Conservation (phyloP, 2,797 vertebrate species). For the Siniperca undulata region DNA sequence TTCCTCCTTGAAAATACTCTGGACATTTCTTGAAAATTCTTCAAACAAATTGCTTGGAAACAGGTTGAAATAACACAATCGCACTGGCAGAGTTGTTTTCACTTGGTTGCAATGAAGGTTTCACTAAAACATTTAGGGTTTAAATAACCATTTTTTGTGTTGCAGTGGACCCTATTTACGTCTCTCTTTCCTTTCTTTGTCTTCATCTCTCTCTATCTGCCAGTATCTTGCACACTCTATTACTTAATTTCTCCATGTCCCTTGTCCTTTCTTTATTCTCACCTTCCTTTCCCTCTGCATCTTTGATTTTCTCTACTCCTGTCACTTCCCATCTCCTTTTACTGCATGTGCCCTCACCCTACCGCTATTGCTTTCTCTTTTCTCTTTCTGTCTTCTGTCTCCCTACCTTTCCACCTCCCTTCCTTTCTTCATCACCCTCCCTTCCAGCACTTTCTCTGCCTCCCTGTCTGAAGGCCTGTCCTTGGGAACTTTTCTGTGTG, state of each 20-base stretch:
- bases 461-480: constrained; percentile 52
- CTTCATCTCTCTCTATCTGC: constrained; percentile 60
- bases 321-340: constrained; percentile 23
- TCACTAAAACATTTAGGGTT: not conserved
- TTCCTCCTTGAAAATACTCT: not conserved
- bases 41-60: not conserved
- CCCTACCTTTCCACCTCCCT: constrained; percentile 42
- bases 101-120: not conserved
- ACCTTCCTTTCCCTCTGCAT: not conserved
- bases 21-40: not conserved
- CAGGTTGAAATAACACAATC: not conserved
- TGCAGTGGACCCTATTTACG: not conserved
- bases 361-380: constrained; percentile 4
- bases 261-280: not conserved
- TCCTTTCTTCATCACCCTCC: constrained; percentile 40
- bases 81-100: not conserved
- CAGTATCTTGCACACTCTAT: constrained; percentile 25
- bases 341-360: not conserved
- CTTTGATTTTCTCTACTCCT: not conserved
- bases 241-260: not conserved
- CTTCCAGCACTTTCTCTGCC: constrained; percentile 39
- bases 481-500: constrained; percentile 66
- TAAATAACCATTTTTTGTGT: not conserved
- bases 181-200: not conserved
- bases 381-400: constrained; percentile 12